Evolutionary conservation across 2,797 vertebrate genomes (phyloP), one percentile per base, ranked within the genome.

Genomic region (Enteromius anoplus): DNA sequence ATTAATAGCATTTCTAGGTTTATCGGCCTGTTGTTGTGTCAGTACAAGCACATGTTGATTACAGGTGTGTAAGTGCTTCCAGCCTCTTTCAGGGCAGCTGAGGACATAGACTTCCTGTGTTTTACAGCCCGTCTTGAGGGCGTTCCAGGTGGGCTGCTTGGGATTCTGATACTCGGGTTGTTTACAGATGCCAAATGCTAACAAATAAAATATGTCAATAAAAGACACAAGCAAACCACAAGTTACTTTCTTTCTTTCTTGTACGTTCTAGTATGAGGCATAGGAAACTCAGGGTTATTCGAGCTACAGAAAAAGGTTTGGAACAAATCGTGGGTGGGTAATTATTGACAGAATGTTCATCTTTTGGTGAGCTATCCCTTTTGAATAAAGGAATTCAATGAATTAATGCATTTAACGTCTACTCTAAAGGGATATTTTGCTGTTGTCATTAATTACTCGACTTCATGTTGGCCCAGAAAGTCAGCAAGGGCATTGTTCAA

Each of bases 121-220:
- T 84, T 84, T 84, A 78, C 71, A 32, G 69, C 45, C 15, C 37
- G 53, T 84, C 75, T 75, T 75, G 82, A 81, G 75, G 75, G 78
- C 73, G 34, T 29, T 53, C 55, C 45, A 81, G 75, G 68, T 87
- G 68, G 12, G 47, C 75, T 29, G 53, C 40, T 71, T 71, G 42
- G 68, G 73, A 78, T 40, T 8, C 19, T n/a, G 51, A n/a, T 71
- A 29, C 15, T 69, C 12, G 4, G 32, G 19, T 62, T 65, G 70
- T 80, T 84, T 75, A 65, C 53, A 51, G 45, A 12, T 14, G 15
- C 47, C 10, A 58, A 78, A 78, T 29, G 17, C 77, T 49, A 66
- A 51, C 58, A 55, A 53, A 70, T 19, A n/a, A 10, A 68, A 49
- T 17, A 62, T 19, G 21, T 45, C 29, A 42, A 32, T 53, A n/a